Conservation (phyloP, 2,113 vertebrate genomes). For the Theropithecus gelada region DNA sequence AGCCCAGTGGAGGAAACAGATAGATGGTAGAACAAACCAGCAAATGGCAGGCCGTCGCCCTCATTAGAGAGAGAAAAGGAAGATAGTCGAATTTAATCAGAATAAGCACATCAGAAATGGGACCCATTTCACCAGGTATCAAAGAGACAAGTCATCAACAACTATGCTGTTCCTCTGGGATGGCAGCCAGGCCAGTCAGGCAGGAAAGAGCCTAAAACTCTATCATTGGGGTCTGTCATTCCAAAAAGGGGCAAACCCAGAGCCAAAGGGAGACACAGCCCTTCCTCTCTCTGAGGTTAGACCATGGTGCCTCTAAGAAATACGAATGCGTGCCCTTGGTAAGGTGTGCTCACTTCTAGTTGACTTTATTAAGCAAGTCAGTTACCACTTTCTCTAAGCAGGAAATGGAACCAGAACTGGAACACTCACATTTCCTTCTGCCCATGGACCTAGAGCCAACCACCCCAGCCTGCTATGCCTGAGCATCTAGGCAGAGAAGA, state of each 20-base stretch:
- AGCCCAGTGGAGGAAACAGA: background rate
- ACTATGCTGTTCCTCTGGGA: background rate
- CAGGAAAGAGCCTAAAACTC: background rate
- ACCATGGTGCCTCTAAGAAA: background rate
- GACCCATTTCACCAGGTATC: background rate
- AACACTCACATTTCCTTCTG: background rate
- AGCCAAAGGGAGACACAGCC: too few species aligned
- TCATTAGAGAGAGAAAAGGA: background rate
- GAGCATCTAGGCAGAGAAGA: background rate
- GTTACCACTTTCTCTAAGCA: background rate
- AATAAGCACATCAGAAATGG: background rate
- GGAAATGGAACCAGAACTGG: background rate
- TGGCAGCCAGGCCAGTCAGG: background rate
- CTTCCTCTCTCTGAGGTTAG: background rate
- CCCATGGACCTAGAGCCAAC: background rate
- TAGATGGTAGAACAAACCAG: background rate
- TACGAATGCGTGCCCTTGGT: too few species aligned
- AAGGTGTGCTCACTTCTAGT: background rate
- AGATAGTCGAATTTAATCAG: background rate
- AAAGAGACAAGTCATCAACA: background rate
- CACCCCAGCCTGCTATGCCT: background rate
- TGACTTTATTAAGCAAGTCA: background rate
- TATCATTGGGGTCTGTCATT: background rate
- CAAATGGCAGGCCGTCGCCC: fast-evolving
- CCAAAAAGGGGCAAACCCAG: background rate